These are phyloP conservation scores for Palythoa grandiflora DNA, from an alignment of 92 coral and sea anemone species.

Conservation along the genomic window DNA sequence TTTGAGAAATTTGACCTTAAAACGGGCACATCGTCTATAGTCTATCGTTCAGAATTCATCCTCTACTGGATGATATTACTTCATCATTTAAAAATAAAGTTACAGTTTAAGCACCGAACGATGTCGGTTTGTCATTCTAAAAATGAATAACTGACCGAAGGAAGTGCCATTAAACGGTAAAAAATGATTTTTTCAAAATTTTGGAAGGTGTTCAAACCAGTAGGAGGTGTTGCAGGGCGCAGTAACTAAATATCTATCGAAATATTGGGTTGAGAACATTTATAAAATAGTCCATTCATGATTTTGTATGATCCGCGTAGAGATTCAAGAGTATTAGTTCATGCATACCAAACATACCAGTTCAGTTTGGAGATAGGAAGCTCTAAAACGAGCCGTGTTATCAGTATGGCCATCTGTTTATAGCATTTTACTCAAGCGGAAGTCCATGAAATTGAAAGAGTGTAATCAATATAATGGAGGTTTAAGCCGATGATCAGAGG, in stretches of 20 bases:
- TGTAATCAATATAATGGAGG: background rate
- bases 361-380: background rate
- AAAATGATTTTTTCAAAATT: background rate
- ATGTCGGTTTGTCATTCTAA: background rate
- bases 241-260: background rate
- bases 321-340: background rate
- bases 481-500: background rate
- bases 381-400: background rate
- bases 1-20: background rate
- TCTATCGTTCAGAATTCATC: background rate
- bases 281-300: background rate
- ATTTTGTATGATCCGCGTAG: too few species aligned
- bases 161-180: background rate
- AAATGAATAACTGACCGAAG: background rate
- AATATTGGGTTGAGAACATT: background rate
- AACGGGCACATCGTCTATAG: background rate
- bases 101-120: too few species aligned
- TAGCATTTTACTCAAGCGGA: background rate
- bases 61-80: background rate
- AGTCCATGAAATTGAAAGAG: constrained; percentile 3
- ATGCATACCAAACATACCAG: background rate
- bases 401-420: background rate
- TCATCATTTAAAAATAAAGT: too few species aligned
- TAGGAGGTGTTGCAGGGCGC: too few species aligned
- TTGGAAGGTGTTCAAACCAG: background rate